Conservation (phyloP, 2,113 vertebrate species). For the Maccullochella peelii region DNA sequence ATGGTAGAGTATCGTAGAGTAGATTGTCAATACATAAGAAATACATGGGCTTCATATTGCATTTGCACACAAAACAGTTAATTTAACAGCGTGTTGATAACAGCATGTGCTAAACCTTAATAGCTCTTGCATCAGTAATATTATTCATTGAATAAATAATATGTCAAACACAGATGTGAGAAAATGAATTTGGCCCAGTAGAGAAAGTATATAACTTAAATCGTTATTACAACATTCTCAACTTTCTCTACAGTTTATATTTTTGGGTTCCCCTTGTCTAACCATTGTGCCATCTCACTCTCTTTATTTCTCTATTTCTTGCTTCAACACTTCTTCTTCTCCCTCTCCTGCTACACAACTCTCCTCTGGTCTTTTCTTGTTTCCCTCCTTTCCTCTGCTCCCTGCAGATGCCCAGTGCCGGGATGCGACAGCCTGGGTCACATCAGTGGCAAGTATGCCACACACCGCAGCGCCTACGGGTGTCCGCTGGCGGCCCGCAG, state of each 20-base stretch:
- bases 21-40: slow-evolving; percentile 65
- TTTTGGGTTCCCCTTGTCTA: slow-evolving; percentile 25
- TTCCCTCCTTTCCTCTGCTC: slow-evolving; percentile 17
- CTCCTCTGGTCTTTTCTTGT: not conserved
- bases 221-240: slow-evolving; percentile 34
- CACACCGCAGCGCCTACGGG: slow-evolving; percentile 96
- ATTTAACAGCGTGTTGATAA: slow-evolving; percentile 41
- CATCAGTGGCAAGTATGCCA: slow-evolving; percentile 98
- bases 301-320: slow-evolving; percentile 11
- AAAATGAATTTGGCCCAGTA: slow-evolving; percentile 34
- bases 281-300: slow-evolving; percentile 16
- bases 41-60: slow-evolving; percentile 65
- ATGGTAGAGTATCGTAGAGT: slow-evolving; percentile 68
- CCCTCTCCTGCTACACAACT: not conserved
- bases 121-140: slow-evolving; percentile 35
- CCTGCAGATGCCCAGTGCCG: slow-evolving; percentile 92
- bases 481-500: slow-evolving; percentile 94
- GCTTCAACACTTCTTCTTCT: slow-evolving; percentile 1
- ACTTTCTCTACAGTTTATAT: slow-evolving; percentile 37
- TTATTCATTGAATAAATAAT: slow-evolving; percentile 28
- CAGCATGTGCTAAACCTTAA: slow-evolving; percentile 33
- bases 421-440: slow-evolving; percentile 97
- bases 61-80: slow-evolving; percentile 66
- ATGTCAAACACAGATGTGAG: slow-evolving; percentile 28
- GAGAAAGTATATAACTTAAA: slow-evolving; percentile 35